Conservation (phyloP, 2,113 vertebrate genomes). For the Columbina picui region DNA sequence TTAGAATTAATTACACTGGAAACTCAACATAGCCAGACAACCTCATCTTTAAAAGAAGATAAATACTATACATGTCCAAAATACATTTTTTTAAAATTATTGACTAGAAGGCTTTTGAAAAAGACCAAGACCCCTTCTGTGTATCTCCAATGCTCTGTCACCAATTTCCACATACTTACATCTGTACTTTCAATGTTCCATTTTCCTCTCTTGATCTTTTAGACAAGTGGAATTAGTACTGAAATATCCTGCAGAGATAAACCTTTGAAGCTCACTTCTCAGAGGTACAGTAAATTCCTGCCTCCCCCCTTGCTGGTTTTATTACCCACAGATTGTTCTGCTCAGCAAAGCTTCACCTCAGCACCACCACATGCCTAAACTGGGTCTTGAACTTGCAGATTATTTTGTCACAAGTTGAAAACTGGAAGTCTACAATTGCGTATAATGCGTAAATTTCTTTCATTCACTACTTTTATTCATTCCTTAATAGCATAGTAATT, state of each 20-base stretch:
- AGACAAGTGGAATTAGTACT: neutral
- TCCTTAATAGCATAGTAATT: neutral
- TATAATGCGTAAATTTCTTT: neutral
- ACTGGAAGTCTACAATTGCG: neutral
- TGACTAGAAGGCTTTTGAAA: neutral
- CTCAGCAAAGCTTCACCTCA: neutral
- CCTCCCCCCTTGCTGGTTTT: neutral
- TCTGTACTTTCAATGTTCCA: neutral
- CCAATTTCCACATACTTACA: neutral
- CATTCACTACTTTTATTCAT: neutral
- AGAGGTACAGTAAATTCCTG: neutral
- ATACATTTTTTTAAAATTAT: neutral
- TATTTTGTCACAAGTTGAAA: neutral
- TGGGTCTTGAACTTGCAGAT: neutral
- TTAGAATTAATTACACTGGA: neutral
- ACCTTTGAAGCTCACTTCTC: neutral
- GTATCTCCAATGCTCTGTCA: neutral
- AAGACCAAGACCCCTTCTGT: neutral
- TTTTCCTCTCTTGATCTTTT: neutral
- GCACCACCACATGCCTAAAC: neutral
- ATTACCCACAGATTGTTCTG: neutral
- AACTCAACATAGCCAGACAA: neutral
- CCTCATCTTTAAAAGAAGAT: neutral
- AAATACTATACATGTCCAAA: neutral
- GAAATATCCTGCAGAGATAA: neutral